phyloP scores from a whole-genome alignment of 2,888 invertebrate genomes.

The Nyleta sp. region DNA sequence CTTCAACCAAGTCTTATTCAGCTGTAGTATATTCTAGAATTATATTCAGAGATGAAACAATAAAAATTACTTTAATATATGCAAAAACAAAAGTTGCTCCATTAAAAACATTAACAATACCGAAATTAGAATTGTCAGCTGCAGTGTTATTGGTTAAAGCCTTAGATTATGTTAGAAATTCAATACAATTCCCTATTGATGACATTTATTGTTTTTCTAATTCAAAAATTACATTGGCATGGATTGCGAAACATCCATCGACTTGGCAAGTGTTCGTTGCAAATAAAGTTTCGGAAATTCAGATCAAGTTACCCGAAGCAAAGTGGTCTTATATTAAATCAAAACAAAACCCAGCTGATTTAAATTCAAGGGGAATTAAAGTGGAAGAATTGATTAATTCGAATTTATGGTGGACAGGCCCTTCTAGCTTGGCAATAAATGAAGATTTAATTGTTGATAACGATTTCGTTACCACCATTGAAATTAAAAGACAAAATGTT shows the following conservation, averaged over 20 bases:
- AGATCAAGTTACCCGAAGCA: background rate
- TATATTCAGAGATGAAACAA: background rate
- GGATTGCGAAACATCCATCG: background rate
- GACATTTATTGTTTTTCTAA: background rate
- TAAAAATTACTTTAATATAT: background rate
- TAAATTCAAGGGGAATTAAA: too few relatives aligned
- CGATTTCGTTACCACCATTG: too few relatives aligned
- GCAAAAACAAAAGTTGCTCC: slow-evolving; percentile 3
- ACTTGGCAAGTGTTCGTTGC: background rate
- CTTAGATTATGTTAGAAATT: background rate
- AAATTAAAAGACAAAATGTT: too few relatives aligned
- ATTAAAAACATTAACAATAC: background rate
- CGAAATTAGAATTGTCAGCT: background rate
- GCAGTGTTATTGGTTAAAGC: background rate
- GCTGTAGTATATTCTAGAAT: background rate
- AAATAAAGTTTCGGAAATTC: background rate
- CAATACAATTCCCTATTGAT: background rate
- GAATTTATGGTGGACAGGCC: too few relatives aligned
- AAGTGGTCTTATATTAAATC: background rate
- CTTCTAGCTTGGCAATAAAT: too few relatives aligned
- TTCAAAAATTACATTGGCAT: background rate
- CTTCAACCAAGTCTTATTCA: background rate
- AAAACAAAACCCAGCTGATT: too few relatives aligned
- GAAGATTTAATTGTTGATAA: too few relatives aligned
- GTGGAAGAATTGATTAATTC: too few relatives aligned